These are phyloP conservation scores for Chloroceryle aenea DNA, from an alignment of 2,113 vertebrate genomes.

Conservation along the genomic window DNA sequence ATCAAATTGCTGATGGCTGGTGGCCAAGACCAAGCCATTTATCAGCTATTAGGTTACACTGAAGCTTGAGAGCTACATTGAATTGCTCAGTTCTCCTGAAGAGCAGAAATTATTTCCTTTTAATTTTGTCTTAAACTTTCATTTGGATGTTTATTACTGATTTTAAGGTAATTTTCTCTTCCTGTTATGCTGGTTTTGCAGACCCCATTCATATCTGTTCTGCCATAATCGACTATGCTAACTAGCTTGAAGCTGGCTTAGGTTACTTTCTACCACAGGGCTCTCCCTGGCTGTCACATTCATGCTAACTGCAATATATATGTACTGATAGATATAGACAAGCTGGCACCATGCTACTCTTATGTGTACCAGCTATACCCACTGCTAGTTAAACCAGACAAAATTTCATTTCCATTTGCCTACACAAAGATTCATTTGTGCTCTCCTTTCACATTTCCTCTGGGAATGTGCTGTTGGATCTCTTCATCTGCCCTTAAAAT, in stretches of 20 bases:
- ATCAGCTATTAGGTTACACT: neutral
- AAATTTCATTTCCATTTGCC: conserved; percentile 5
- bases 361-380: conserved; percentile 18
- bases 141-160: neutral
- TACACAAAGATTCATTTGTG: neutral
- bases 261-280: neutral
- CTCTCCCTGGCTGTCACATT: conserved; percentile 40
- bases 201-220: neutral
- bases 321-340: conserved; percentile 48
- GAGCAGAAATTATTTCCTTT: neutral
- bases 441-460: neutral
- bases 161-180: neutral
- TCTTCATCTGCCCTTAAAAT: conserved; percentile 27
- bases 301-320: neutral
- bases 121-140: neutral
- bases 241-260: neutral
- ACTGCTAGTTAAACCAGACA: neutral
- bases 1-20: neutral
- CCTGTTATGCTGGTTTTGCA: neutral
- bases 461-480: neutral
- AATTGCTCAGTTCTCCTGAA: neutral
- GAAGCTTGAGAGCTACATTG: neutral
- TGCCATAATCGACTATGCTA: neutral
- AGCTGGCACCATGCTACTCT: conserved; percentile 17
- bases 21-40: neutral